These are phyloP conservation scores for Cyphomyrus discorhynchus DNA, from an alignment of 2,113 vertebrate species.

Conservation along the genomic window DNA sequence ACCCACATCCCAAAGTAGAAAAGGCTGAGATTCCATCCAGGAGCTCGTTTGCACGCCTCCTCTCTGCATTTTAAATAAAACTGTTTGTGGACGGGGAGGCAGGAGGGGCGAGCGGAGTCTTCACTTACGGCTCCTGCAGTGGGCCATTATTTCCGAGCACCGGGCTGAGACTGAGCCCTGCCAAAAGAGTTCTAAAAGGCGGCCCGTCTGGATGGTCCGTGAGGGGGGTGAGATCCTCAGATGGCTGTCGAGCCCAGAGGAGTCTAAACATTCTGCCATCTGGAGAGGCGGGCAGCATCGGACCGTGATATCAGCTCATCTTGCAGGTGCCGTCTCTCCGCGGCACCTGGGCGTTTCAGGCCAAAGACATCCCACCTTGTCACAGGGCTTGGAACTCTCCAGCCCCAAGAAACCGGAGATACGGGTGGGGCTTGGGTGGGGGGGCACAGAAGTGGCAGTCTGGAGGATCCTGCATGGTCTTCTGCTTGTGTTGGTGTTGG, in stretches of 20 bases:
- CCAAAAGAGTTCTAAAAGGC: background rate
- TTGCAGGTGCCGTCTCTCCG: background rate
- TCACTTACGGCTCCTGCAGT: background rate
- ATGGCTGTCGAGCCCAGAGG: background rate
- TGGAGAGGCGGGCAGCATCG: background rate
- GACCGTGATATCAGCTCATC: background rate
- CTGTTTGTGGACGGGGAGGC: background rate
- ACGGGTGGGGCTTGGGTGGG: background rate
- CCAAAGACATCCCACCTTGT: background rate
- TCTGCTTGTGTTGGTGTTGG: background rate
- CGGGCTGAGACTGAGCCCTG: background rate
- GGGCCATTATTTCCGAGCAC: background rate
- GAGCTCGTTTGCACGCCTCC: background rate
- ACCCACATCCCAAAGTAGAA: background rate
- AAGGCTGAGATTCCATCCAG: background rate
- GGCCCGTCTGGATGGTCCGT: background rate
- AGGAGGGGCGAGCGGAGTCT: background rate
- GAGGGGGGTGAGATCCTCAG: background rate
- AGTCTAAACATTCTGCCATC: background rate
- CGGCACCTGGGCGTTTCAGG: background rate
- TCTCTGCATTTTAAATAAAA: background rate
- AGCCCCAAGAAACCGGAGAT: background rate
- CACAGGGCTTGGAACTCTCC: background rate
- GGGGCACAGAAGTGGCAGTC: background rate
- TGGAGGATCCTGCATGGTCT: background rate